phyloP scores from a whole-genome alignment of 2,888 invertebrate species.

The Cerastis leucographa region DNA sequence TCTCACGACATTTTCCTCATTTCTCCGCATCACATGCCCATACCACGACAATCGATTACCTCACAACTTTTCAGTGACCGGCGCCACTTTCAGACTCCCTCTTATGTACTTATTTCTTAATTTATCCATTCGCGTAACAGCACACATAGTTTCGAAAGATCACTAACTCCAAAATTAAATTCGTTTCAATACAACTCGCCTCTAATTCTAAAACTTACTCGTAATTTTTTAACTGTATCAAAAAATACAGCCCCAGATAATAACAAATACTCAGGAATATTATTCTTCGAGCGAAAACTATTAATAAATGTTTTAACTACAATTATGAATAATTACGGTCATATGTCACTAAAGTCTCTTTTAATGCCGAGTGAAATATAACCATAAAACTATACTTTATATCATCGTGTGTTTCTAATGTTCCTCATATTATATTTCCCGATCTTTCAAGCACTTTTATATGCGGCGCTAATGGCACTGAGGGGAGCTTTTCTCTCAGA shows the following conservation, averaged over 20 bases:
- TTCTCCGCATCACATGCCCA: too few species aligned
- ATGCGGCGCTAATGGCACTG: constrained; percentile 39
- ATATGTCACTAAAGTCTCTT: not conserved
- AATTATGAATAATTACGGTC: not conserved
- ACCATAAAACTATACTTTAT: constrained; percentile 1
- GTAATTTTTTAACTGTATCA: not conserved
- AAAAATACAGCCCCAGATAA: constrained; percentile 8
- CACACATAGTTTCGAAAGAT: not conserved
- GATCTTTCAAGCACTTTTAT: constrained; percentile 41
- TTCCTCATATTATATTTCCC: constrained; percentile 39
- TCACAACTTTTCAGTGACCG: too few species aligned
- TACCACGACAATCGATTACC: too few species aligned
- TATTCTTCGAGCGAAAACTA: constrained; percentile 32
- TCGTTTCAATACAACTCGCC: not conserved
- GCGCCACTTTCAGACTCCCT: too few species aligned
- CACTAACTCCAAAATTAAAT: not conserved
- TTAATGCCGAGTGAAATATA: not conserved
- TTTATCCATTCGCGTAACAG: too few species aligned
- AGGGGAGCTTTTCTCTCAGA: constrained; percentile 46
- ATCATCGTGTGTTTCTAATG: constrained; percentile 11
- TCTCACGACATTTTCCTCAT: too few species aligned
- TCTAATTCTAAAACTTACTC: not conserved
- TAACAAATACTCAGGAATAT: not conserved
- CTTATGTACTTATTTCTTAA: too few species aligned
- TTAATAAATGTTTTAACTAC: too few species aligned